Base-by-base conservation (phyloP, 2,113 vertebrate species). In the Saccopteryx leptura region DNA sequence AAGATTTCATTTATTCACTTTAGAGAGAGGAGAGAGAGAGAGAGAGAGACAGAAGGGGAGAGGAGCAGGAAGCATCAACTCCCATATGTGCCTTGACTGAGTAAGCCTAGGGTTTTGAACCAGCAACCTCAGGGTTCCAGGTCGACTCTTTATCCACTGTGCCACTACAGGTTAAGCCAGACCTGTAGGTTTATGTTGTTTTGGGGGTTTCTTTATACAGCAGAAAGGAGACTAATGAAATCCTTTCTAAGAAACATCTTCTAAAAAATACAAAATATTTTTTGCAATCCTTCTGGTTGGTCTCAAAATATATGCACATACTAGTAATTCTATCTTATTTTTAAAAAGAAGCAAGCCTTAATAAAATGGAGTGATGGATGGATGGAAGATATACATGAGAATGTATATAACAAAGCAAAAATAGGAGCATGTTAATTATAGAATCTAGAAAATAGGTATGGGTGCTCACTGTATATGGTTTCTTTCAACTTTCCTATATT, bases 361-460 rank as follows among this genome's bases (percentile, higher is more conserved):
- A 72, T 46, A 90, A 89, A n/a, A 71, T 78, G 11, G 3, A 88
- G 54, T 52, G n/a, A 71, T 17, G 6, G 65, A 31, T 71, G 5
- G n/a, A 14, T 26, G 56, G 75, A 85, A 81, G 4, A 15, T 52
- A 10, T 7, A 9, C 31, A 84, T 33, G 18, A 87, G 12, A 33
- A 33, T 28, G 28, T 28, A 48, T 58, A 82, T 61, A 50, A 90
- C 48, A 93, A 83, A 91, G 65, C 31, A 87, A 91, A 94, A 82
- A 54, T 21, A 84, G 18, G 26, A 68, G 46, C 24, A 86, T 52
- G 26, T 8, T 18, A 61, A 88, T 75, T 92, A 21, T 46, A 69
- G 13, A 90, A 86, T 48, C n/a, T 61, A 79, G 13, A 26, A 84
- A 13, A 50, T 71, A 71, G 2, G 9, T 66, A 48, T n/a, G 4